These are phyloP conservation scores for Cetonia aurata DNA, from an alignment of 2,888 invertebrate species.

Conservation along the genomic window DNA sequence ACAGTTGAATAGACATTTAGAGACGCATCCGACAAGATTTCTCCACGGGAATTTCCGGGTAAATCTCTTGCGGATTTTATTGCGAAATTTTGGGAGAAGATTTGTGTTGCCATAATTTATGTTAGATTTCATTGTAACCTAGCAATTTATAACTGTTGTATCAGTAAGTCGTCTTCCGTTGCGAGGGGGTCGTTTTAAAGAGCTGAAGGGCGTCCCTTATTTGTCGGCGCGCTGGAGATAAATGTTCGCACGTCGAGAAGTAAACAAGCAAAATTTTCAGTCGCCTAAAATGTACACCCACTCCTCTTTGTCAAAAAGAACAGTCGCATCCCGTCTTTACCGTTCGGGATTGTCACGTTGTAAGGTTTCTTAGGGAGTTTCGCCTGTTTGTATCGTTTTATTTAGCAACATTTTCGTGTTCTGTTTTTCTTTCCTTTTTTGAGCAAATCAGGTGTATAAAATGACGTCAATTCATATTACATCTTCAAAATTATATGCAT, in stretches of 20 bases:
- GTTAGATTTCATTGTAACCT: slow-evolving; percentile 22
- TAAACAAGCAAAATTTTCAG: slow-evolving; percentile 30
- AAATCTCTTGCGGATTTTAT: slow-evolving; percentile 22
- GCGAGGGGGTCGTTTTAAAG: neutral
- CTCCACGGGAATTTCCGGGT: neutral
- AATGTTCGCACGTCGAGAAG: slow-evolving; percentile 29
- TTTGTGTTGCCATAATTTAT: slow-evolving; percentile 12
- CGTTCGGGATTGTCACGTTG: neutral
- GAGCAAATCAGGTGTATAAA: slow-evolving; percentile 53
- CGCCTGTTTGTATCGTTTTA: no score
- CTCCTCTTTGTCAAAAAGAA: slow-evolving; percentile 14
- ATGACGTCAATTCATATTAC: slow-evolving; percentile 19
- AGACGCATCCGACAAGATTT: slow-evolving; percentile 13
- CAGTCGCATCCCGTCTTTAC: neutral
- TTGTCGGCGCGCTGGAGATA: slow-evolving; percentile 18
- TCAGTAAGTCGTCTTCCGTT: slow-evolving; percentile 6
- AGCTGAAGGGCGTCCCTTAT: slow-evolving; percentile 6
- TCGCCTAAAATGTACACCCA: slow-evolving; percentile 30
- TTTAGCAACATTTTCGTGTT: no score
- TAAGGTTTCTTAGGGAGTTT: neutral
- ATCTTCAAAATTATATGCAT: slow-evolving; percentile 25
- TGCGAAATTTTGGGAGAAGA: slow-evolving; percentile 8
- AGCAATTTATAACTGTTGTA: slow-evolving; percentile 27
- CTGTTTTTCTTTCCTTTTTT: slow-evolving; percentile 33
- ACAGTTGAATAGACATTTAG: no score